Evolutionary conservation across 2,113 vertebrate species (phyloP).

Genomic region (Caranx melampygus): DNA sequence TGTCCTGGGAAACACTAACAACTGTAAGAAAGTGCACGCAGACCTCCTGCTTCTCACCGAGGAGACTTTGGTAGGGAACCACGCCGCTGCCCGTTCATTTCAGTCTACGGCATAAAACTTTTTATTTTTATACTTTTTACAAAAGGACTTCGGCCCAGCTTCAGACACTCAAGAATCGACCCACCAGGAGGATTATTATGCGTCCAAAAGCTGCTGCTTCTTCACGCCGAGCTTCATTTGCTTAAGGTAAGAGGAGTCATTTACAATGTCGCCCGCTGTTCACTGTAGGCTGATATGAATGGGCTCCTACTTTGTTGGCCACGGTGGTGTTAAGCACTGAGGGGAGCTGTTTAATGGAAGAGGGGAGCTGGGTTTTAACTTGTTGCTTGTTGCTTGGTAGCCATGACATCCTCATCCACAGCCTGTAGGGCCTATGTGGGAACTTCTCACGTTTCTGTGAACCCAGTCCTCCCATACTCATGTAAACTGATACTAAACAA

Average conservation of each 20-base stretch:
- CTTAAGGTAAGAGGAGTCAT: constrained; percentile 67
- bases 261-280: not conserved
- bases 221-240: constrained; percentile 62
- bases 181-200: constrained; percentile 67
- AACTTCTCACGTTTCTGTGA: constrained; percentile 65
- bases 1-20: constrained; percentile 82
- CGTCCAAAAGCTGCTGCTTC: constrained; percentile 37
- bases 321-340: not conserved
- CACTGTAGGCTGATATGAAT: not conserved
- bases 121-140: no score
- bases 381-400: constrained; percentile 71
- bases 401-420: constrained; percentile 62
- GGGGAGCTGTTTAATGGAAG: constrained; percentile 44
- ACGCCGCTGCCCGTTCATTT: not conserved
- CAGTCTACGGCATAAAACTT: not conserved
- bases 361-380: constrained; percentile 40
- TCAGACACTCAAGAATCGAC: not conserved
- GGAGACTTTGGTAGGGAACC: not conserved
- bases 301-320: not conserved
- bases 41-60: not conserved
- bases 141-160: not conserved
- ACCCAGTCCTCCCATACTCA: not conserved
- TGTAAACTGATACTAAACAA: constrained; percentile 19
- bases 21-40: constrained; percentile 67
- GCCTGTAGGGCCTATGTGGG: constrained; percentile 32